Percentiles rank a stretch among this genome's conserved stretches.
These are phyloP conservation scores for Kryptolebias marmoratus DNA, from an alignment of 2,113 vertebrate genomes.

Conservation along the genomic window DNA sequence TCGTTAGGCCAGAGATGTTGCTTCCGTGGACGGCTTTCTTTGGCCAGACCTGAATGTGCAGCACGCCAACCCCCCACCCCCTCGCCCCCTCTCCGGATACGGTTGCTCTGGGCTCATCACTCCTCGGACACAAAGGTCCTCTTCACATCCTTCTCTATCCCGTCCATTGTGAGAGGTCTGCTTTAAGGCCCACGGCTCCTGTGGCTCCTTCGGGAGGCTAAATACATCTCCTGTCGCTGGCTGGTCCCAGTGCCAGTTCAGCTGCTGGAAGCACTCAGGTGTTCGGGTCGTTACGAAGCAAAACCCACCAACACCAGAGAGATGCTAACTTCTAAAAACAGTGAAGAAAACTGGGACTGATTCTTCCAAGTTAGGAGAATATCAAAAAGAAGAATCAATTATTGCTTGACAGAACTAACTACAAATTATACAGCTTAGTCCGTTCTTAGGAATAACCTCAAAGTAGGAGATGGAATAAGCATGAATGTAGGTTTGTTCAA, in stretches of 20 bases:
- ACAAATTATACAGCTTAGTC: too few species aligned
- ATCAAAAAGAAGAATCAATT: not conserved
- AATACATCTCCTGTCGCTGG: conserved; percentile 78
- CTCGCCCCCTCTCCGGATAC: conserved; percentile 75
- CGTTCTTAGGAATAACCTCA: too few species aligned
- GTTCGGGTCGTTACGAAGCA: conserved; percentile 39
- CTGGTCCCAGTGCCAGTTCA: conserved; percentile 71
- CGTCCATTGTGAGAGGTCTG: conserved; percentile 69
- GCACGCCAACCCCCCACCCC: conserved; percentile 53
- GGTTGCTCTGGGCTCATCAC: conserved; percentile 59
- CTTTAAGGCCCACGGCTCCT: conserved; percentile 53
- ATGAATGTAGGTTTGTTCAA: too few species aligned
- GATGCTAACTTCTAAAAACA: not conserved
- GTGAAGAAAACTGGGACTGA: not conserved
- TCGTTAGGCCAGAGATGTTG: conserved; percentile 72
- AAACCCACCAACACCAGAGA: not conserved
- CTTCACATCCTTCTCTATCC: conserved; percentile 79
- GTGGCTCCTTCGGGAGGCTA: conserved; percentile 53
- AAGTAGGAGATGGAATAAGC: too few species aligned
- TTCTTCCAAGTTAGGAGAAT: not conserved
- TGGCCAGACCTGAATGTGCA: conserved; percentile 80
- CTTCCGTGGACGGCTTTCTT: conserved; percentile 74
- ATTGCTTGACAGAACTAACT: too few species aligned
- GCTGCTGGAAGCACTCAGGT: conserved; percentile 74
- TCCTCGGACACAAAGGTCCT: conserved; percentile 75